A percentile compares a stretch with the other conserved stretches of the same genome.
Conservation (phyloP, 2,113 vertebrate genomes). For the Salvelinus sp. region DNA sequence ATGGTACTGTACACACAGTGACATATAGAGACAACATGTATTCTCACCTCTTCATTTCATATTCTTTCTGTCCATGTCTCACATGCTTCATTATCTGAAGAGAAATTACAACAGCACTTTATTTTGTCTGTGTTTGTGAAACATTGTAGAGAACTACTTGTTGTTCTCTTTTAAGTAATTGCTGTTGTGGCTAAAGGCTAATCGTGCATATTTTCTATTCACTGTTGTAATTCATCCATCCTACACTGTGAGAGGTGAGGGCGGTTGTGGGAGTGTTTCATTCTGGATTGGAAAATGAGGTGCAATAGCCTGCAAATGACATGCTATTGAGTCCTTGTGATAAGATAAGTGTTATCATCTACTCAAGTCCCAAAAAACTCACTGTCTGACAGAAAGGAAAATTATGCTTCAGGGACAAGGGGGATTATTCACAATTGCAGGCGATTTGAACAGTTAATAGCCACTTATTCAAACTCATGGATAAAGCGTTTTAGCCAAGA, state of each 20-base stretch:
- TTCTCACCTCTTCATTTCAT: slow-evolving; percentile 66
- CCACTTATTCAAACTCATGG: not conserved
- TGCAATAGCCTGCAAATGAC: not conserved
- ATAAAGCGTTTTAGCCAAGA: not conserved
- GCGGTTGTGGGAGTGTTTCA: not conserved
- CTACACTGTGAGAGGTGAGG: not conserved
- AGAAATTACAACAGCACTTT: slow-evolving; percentile 19
- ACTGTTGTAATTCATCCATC: not conserved
- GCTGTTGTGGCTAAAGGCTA: not conserved
- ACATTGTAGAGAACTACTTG: too few species aligned
- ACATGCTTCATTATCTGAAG: slow-evolving; percentile 81
- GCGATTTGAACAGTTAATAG: not conserved
- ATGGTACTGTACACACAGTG: not conserved
- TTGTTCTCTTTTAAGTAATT: not conserved
- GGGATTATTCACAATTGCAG: not conserved
- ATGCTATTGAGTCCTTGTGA: slow-evolving; percentile 1
- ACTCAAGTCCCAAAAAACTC: not conserved
- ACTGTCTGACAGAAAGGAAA: not conserved
- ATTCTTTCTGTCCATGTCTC: slow-evolving; percentile 55
- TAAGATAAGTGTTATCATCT: not conserved
- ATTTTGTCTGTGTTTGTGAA: too few species aligned
- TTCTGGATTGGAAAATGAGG: slow-evolving; percentile 1
- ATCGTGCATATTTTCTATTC: not conserved
- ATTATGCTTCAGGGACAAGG: not conserved
- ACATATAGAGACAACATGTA: not conserved